Evolutionary conservation across 2,797 vertebrate species (phyloP).

Genomic region (Mionectes olivaceus): DNA sequence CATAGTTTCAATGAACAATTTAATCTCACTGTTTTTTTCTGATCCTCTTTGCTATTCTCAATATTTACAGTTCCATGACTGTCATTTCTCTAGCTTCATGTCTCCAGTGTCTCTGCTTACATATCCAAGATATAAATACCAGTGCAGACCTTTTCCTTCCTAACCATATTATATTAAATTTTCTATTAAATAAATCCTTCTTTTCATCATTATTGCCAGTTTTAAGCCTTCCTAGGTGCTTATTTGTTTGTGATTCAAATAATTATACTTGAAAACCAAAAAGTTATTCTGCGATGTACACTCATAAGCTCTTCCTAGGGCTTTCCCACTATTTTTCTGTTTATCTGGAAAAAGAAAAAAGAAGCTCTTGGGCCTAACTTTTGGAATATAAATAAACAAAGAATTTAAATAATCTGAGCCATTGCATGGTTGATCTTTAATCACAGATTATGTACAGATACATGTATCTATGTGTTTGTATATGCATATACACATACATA

Average conservation of each 20-base stretch:
- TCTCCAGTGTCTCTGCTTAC: not conserved
- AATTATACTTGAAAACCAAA: not conserved
- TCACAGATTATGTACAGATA: not conserved
- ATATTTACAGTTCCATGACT: not conserved
- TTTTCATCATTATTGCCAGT: not conserved
- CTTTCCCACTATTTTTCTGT: not conserved
- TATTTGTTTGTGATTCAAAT: not conserved
- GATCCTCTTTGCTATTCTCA: not conserved
- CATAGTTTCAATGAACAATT: not conserved
- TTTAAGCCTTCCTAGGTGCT: not conserved
- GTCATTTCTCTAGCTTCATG: not conserved
- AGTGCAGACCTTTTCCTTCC: not conserved
- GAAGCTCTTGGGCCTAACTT: accelerated
- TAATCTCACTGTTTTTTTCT: not conserved
- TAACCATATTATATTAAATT: not conserved
- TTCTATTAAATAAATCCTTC: not conserved
- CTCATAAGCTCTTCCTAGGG: not conserved
- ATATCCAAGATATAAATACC: not conserved
- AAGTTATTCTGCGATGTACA: accelerated
- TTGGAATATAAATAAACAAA: not conserved
- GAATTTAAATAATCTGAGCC: not conserved
- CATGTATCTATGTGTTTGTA: not conserved
- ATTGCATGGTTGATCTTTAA: not conserved
- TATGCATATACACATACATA: not conserved
- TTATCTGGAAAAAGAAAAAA: not conserved